Percentiles rank a stretch among this genome's conserved stretches.
These are phyloP conservation scores for Xerus rutilus DNA, from an alignment of 2,797 vertebrate species.

Conservation along the genomic window DNA sequence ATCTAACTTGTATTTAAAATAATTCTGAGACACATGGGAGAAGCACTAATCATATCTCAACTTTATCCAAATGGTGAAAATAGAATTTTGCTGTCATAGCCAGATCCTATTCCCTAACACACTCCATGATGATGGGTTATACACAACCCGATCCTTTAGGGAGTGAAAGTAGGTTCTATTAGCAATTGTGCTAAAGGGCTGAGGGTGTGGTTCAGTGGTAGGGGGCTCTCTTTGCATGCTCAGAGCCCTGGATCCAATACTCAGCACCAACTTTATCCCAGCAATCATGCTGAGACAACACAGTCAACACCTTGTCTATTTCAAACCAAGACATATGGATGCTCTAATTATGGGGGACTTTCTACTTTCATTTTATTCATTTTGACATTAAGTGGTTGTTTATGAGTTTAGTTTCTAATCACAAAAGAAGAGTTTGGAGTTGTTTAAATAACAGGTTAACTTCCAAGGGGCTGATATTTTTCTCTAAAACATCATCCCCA, in stretches of 20 bases:
- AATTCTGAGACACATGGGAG: not conserved
- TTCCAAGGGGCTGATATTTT: not conserved
- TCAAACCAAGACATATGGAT: not conserved
- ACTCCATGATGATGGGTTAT: not conserved
- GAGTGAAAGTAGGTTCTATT: not conserved
- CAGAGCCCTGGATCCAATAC: not conserved
- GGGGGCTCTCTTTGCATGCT: too few relatives aligned
- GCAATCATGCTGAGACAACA: not conserved
- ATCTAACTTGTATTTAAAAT: constrained; percentile 8
- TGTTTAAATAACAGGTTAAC: not conserved
- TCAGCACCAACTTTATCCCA: not conserved
- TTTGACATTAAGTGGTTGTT: not conserved
- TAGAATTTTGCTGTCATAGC: not conserved
- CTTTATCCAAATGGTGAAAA: not conserved
- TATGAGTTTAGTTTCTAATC: not conserved
- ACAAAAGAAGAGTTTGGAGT: not conserved
- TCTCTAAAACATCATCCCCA: not conserved
- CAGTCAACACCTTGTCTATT: not conserved
- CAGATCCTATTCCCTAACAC: not conserved
- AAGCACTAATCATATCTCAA: not conserved
- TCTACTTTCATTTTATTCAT: not conserved
- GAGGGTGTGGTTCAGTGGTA: too few relatives aligned
- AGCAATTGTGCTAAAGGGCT: not conserved
- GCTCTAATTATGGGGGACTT: not conserved
- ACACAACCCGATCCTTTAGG: not conserved